These are phyloP conservation scores for Pocota personata DNA, from an alignment of 2,888 invertebrate genomes.

Conservation along the genomic window DNA sequence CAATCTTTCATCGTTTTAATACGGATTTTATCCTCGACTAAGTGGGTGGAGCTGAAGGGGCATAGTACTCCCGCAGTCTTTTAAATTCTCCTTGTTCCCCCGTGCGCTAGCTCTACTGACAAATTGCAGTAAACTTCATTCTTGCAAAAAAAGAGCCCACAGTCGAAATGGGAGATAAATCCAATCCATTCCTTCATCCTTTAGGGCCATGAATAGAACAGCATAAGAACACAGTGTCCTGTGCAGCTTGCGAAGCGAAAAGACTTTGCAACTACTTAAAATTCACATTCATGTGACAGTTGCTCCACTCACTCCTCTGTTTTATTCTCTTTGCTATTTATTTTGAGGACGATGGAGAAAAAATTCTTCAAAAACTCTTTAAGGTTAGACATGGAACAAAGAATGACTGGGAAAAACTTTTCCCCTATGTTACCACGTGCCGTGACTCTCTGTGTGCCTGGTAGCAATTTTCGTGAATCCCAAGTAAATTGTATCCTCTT, in stretches of 20 bases:
- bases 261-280: conserved; percentile 70
- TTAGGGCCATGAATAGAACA: neutral
- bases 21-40: neutral
- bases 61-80: conserved; percentile 17
- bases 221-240: conserved; percentile 13
- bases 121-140: conserved; percentile 26
- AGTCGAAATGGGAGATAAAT: conserved; percentile 31
- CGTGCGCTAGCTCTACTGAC: conserved; percentile 9
- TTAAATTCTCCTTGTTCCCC: conserved; percentile 29
- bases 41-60: no score
- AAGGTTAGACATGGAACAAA: conserved; percentile 55
- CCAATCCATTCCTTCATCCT: conserved; percentile 22
- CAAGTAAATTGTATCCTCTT: conserved; percentile 70
- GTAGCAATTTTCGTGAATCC: conserved; percentile 68
- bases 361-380: conserved; percentile 51
- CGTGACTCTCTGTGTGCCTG: conserved; percentile 64
- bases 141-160: neutral
- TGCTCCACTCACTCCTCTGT: conserved; percentile 39
- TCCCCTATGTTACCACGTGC: conserved; percentile 9
- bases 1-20: neutral
- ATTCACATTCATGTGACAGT: conserved; percentile 73
- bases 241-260: conserved; percentile 40
- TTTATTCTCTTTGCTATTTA: conserved; percentile 34
- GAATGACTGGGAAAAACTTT: conserved; percentile 9
- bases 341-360: conserved; percentile 31